phyloP scores from a whole-genome alignment of 2,113 vertebrate genomes.

The Glaucomys volans region DNA sequence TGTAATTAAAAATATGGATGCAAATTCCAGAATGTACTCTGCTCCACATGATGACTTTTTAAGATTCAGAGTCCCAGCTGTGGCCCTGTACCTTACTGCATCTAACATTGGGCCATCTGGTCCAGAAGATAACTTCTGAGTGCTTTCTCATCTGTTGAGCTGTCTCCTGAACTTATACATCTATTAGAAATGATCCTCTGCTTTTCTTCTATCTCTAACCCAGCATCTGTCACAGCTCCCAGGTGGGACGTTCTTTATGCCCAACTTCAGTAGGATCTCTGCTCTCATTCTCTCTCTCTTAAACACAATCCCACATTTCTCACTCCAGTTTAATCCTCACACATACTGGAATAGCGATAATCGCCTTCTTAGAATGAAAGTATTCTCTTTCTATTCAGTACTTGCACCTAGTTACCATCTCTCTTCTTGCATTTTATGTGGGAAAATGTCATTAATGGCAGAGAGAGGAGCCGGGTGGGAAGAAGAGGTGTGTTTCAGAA shows the following conservation, averaged over 20 bases:
- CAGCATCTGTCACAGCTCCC: neutral
- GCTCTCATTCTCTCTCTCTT: neutral
- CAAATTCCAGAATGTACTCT: neutral
- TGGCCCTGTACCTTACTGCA: neutral
- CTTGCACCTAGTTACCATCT: neutral
- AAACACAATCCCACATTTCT: neutral
- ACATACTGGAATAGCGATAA: neutral
- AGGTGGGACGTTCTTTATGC: neutral
- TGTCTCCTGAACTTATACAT: neutral
- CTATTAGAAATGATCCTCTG: neutral
- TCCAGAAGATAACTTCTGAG: neutral
- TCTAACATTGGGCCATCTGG: neutral
- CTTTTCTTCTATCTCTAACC: neutral
- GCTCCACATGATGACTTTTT: neutral
- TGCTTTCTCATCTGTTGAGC: neutral
- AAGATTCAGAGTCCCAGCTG: neutral
- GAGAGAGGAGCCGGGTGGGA: neutral
- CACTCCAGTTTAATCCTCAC: neutral
- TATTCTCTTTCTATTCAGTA: neutral
- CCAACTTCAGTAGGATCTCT: neutral
- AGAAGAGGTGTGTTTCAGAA: neutral
- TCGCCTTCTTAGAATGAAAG: neutral
- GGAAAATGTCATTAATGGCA: neutral
- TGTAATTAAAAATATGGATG: neutral
- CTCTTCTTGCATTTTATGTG: neutral